A percentile compares a stretch with the other conserved stretches of the same genome.
phyloP scores from a whole-genome alignment of 2,113 vertebrate genomes.

The Cricetomys ansorgei region DNA sequence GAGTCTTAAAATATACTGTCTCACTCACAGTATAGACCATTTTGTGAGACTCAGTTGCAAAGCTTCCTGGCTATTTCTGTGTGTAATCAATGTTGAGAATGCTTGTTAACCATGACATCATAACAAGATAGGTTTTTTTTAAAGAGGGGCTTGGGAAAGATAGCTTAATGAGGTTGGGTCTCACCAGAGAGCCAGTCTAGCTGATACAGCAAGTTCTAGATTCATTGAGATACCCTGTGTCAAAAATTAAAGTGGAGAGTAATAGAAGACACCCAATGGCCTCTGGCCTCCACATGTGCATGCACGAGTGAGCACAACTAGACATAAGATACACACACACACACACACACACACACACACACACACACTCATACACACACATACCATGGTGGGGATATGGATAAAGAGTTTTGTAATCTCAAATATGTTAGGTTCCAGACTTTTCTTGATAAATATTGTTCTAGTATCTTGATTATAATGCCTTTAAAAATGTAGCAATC shows the following conservation, averaged over 20 bases:
- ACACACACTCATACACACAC: too few species aligned
- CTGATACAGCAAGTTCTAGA: neutral
- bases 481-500: constrained; percentile 25
- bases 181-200: neutral
- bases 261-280: neutral
- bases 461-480: neutral
- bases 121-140: neutral
- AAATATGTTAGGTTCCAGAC: constrained; percentile 28
- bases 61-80: neutral
- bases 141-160: neutral
- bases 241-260: neutral
- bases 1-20: constrained; percentile 5
- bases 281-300: neutral
- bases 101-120: constrained; percentile 9
- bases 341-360: neutral
- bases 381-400: too few species aligned
- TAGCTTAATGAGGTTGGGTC: neutral
- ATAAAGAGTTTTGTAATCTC: neutral
- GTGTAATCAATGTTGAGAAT: neutral
- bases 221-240: neutral
- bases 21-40: neutral
- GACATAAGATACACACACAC: neutral
- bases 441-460: constrained; percentile 34
- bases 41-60: neutral
- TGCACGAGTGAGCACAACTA: neutral